These are phyloP conservation scores for Crypturellus tataupa DNA, from an alignment of 2,797 vertebrate species.

Conservation along the genomic window DNA sequence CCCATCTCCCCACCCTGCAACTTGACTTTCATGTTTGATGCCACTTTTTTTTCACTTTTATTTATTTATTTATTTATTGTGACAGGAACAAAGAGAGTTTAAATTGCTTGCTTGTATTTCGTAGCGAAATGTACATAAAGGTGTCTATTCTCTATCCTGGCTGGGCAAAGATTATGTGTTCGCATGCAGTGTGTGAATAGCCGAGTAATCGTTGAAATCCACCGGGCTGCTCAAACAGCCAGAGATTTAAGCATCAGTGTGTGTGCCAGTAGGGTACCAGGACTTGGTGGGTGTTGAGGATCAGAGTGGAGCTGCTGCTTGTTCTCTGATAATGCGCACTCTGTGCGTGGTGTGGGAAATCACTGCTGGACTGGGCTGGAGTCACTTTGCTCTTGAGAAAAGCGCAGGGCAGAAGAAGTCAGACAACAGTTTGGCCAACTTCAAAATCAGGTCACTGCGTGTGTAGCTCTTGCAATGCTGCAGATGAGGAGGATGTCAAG, in stretches of 20 bases:
- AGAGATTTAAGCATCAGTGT: not conserved
- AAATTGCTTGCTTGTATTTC: not conserved
- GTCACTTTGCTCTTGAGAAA: not conserved
- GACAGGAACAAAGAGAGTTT: not conserved
- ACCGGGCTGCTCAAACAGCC: not conserved
- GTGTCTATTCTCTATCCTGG: not conserved
- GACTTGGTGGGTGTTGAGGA: not conserved
- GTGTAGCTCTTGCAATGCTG: not conserved
- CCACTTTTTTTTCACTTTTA: not conserved
- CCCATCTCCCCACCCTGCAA: not conserved
- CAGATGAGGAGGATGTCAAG: not conserved
- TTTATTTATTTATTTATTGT: not conserved
- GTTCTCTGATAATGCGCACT: not conserved
- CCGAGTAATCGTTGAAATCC: not conserved
- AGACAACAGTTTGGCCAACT: not conserved
- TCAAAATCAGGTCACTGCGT: not conserved
- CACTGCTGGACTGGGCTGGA: not conserved
- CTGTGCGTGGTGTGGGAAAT: not conserved
- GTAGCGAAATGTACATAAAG: not conserved
- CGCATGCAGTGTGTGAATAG: not conserved
- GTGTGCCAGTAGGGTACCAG: not conserved
- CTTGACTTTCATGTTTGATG: not conserved
- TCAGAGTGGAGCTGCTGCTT: not conserved
- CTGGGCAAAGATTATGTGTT: not conserved
- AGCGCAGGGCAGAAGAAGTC: not conserved